A percentile compares a stretch with the other conserved stretches of the same genome.
Evolutionary conservation across 2,113 vertebrate species (phyloP).

Genomic region (Oreochromis tanganicae): DNA sequence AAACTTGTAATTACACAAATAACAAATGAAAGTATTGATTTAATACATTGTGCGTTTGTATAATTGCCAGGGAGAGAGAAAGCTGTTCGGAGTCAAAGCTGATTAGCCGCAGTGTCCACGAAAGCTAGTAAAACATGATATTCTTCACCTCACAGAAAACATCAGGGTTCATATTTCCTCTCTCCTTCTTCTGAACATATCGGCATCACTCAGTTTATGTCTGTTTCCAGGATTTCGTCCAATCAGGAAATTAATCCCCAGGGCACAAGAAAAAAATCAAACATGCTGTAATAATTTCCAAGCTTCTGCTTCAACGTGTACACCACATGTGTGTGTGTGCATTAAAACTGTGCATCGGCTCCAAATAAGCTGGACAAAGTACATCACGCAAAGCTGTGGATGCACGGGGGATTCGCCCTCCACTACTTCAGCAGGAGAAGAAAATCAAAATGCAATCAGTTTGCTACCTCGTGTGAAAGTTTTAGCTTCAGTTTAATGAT

Average conservation of each 20-base stretch:
- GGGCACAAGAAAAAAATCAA: background rate
- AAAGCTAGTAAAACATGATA: background rate
- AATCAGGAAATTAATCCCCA: constrained; percentile 10
- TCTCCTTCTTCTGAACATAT: background rate
- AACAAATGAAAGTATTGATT: background rate
- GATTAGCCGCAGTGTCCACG: background rate
- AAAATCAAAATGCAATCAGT: background rate
- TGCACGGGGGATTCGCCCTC: background rate
- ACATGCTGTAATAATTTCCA: background rate
- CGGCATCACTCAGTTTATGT: background rate
- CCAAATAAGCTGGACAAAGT: background rate
- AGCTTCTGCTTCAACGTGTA: background rate
- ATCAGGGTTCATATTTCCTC: background rate
- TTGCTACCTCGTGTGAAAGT: background rate
- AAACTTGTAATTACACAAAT: background rate
- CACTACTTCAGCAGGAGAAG: background rate
- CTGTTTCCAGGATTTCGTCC: constrained; percentile 26
- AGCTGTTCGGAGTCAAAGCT: background rate
- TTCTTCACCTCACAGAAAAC: background rate
- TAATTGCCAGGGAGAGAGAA: background rate
- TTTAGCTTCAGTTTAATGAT: background rate
- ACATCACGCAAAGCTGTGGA: background rate
- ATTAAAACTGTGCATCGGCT: background rate
- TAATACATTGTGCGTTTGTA: background rate
- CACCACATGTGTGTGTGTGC: background rate